Base-by-base conservation (phyloP, 1,140 invertebrate species). In the Macrobrachium rosenbergii region DNA sequence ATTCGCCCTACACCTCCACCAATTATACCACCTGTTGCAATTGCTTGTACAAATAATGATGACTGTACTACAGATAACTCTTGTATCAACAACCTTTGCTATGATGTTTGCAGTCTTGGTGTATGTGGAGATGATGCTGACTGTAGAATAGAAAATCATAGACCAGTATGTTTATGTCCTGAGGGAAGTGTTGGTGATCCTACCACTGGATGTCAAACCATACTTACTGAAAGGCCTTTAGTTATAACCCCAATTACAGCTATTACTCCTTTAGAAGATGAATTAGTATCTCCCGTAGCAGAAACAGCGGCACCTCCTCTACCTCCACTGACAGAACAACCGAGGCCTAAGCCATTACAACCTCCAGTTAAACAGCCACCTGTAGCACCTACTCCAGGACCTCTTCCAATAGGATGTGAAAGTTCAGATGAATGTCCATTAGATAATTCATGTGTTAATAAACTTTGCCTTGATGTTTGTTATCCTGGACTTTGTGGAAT, bases 31-130 rank as follows among this genome's bases (percentile, higher is more conserved):
- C 59, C 75, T 58, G 14, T 95, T 5, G 94, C 93, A 91, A 95
- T 96, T 37, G 97, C 97, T 5, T 98, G 97, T 92, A 94, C 94
- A 78, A 94, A 93, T 5, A 95, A 97, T 90, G 93, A 92, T 28
- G 96, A 98, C 90, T 98, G 97, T 91, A 93, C 76, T 21, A 94
- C 94, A 19, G 94, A 96, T 80, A 94, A 97, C 91, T 95, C 96
- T 0, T 98, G 97, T 90, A 94, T 97, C 62, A 96, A 97, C 90
- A 93, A 96, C 90, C 94, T 96, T 81, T 98, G 97, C 91, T 93
- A 96, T 85, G 95, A 97, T 89, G 96, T 96, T 2, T 98, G 97
- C 90, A 95, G 95, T 90, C 79, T 87, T 78, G 87, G 88, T 69
- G 82, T 89, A 10, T 89, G 89, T 77, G 84, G 85, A 52, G 69